A percentile compares a stretch with the other conserved stretches of the same genome.
Evolutionary conservation across 2,888 invertebrate species (phyloP).

Genomic region (Abrostola tripartita): DNA sequence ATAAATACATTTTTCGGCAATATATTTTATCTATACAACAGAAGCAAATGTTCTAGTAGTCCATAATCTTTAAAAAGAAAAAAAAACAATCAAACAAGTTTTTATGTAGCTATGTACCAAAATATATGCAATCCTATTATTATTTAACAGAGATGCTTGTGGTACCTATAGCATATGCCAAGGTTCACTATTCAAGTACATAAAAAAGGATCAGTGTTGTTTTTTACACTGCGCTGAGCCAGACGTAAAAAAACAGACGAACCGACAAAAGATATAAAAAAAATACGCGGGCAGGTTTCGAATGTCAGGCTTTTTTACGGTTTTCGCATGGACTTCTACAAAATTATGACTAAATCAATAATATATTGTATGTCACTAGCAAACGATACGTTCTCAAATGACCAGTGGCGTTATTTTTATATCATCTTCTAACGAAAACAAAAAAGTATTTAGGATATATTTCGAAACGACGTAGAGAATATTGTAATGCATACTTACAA

Average conservation of each 20-base stretch:
- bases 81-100: constrained; percentile 33
- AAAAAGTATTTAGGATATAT: constrained; percentile 76
- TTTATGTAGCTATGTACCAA: constrained; percentile 17
- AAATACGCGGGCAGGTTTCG: constrained; percentile 87
- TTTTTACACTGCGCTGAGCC: constrained; percentile 83
- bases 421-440: constrained; percentile 83
- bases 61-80: constrained; percentile 24
- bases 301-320: constrained; percentile 78
- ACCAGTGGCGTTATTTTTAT: constrained; percentile 77
- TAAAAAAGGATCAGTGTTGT: constrained; percentile 72
- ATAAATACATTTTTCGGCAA: too few relatives aligned
- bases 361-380: constrained; percentile 30
- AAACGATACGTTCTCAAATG: constrained; percentile 49
- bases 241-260: constrained; percentile 85
- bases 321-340: constrained; percentile 56
- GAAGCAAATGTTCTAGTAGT: constrained; percentile 7
- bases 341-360: constrained; percentile 46
- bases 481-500: constrained; percentile 73
- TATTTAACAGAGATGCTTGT: constrained; percentile 40
- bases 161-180: constrained; percentile 64
- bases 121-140: constrained; percentile 37
- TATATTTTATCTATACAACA: constrained; percentile 4
- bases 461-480: constrained; percentile 66
- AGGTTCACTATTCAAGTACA: constrained; percentile 71
- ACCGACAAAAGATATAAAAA: constrained; percentile 78